Percentiles rank a stretch among this genome's conserved stretches.
Evolutionary conservation across 2,888 invertebrate species (phyloP).

Genomic region (Sisyra terminalis): DNA sequence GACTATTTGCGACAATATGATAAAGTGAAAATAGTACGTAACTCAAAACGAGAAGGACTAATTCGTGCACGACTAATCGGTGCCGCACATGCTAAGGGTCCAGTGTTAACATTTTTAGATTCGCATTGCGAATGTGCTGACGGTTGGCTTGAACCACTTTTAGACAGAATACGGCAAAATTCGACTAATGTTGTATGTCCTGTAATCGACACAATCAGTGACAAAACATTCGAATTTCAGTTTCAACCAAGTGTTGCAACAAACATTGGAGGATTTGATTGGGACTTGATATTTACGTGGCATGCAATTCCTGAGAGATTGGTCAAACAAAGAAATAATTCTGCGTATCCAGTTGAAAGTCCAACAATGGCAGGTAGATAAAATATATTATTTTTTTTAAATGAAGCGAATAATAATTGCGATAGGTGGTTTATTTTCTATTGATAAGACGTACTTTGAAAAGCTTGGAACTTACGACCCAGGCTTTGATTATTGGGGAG

Average conservation of each 20-base stretch:
- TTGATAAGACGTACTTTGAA: constrained; percentile 86
- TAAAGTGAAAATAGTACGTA: constrained; percentile 85
- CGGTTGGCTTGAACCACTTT: constrained; percentile 86
- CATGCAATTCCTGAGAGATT: constrained; percentile 90
- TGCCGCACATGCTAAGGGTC: constrained; percentile 65
- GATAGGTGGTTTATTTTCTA: constrained; percentile 71
- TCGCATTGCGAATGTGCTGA: constrained; percentile 97
- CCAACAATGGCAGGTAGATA: constrained; percentile 88
- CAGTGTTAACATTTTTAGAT: constrained; percentile 90
- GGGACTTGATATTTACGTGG: constrained; percentile 98
- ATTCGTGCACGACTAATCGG: constrained; percentile 89
- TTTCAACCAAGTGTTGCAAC: constrained; percentile 72
- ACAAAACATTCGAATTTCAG: constrained; percentile 83
- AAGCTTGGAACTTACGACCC: constrained; percentile 93
- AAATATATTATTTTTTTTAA: background rate
- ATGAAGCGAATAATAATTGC: background rate
- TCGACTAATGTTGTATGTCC: constrained; percentile 86
- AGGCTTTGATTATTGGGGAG: constrained; percentile 99
- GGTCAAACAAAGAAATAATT: constrained; percentile 65
- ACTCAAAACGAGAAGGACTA: constrained; percentile 82
- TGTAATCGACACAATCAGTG: constrained; percentile 90
- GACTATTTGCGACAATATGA: constrained; percentile 82
- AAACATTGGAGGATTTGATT: constrained; percentile 84
- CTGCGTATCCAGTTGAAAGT: constrained; percentile 86
- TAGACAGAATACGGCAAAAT: constrained; percentile 75